A percentile compares a stretch with the other conserved stretches of the same genome.
Conservation (phyloP, 2,797 vertebrate species). For the Malacoctenus gilli region DNA sequence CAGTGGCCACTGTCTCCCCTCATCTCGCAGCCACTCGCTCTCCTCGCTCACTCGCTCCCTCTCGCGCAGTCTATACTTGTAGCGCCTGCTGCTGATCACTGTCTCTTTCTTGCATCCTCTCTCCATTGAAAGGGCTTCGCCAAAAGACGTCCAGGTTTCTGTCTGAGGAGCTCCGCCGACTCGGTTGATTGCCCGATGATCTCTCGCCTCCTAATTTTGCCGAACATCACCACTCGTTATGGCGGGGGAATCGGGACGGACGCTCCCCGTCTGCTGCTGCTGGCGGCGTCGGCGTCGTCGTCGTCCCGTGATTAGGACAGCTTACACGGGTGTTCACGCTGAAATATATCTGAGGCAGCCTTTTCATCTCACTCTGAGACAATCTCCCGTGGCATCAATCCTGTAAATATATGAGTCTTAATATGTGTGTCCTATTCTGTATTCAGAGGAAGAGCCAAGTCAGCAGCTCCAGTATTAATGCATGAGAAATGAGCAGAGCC, state of each 20-base stretch:
- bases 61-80: constrained; percentile 25
- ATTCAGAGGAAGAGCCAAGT: constrained; percentile 81
- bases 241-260: constrained; percentile 50
- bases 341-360: constrained; percentile 73
- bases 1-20: constrained; percentile 65
- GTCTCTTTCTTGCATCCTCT: neutral
- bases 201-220: constrained; percentile 62
- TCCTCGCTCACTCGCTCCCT: constrained; percentile 47
- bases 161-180: constrained; percentile 17
- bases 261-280: constrained; percentile 51
- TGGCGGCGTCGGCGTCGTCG: too few species aligned
- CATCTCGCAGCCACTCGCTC: constrained; percentile 57
- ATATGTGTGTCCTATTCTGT: constrained; percentile 82
- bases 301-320: constrained; percentile 62
- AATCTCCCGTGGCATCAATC: constrained; percentile 81
- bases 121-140: constrained; percentile 1
- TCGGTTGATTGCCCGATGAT: constrained; percentile 54
- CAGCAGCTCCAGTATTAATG: constrained; percentile 85
- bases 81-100: constrained; percentile 4
- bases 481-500: constrained; percentile 83
- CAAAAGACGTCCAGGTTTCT: too few species aligned
- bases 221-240: constrained; percentile 65
- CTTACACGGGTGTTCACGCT: constrained; percentile 64
- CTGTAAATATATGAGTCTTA: constrained; percentile 83
- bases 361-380: constrained; percentile 76